These are phyloP conservation scores for Nymphalis polychloros DNA, from an alignment of 2,888 invertebrate genomes.

Conservation along the genomic window DNA sequence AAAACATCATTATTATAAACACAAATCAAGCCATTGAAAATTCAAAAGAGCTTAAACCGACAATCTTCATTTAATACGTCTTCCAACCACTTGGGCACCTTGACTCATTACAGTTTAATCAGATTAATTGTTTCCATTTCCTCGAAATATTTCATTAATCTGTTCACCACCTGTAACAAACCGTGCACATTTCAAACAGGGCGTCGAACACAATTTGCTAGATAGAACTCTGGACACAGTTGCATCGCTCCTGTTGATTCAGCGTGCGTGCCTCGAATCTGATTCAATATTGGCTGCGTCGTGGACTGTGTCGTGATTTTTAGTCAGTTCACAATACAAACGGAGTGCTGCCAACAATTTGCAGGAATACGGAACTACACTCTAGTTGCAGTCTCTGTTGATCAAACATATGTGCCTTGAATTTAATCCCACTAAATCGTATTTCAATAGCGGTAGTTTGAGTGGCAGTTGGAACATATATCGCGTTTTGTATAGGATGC, in stretches of 20 bases:
- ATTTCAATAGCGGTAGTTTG: background rate
- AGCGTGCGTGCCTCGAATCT: conserved; percentile 8
- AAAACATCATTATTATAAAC: no score
- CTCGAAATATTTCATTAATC: background rate
- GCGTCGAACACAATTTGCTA: conserved; percentile 3
- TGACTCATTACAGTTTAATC: no score
- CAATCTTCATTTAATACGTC: no score
- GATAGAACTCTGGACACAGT: conserved; percentile 8
- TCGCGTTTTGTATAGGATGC: background rate
- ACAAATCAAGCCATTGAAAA: no score
- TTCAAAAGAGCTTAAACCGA: no score
- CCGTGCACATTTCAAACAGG: background rate
- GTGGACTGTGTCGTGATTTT: conserved; percentile 13
- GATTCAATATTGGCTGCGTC: conserved; percentile 1
- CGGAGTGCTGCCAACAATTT: conserved; percentile 6
- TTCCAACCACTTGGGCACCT: no score
- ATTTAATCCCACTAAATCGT: background rate
- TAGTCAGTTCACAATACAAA: conserved; percentile 9
- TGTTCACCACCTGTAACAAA: conserved; percentile 1
- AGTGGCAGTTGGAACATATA: background rate
- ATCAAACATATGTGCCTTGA: conserved; percentile 2
- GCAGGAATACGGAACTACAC: conserved; percentile 9
- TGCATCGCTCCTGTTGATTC: conserved; percentile 12
- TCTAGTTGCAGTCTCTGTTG: conserved; percentile 2
- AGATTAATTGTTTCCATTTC: background rate